Evolutionary conservation across 2,888 invertebrate genomes (phyloP).

Genomic region (Phorcus lineatus): DNA sequence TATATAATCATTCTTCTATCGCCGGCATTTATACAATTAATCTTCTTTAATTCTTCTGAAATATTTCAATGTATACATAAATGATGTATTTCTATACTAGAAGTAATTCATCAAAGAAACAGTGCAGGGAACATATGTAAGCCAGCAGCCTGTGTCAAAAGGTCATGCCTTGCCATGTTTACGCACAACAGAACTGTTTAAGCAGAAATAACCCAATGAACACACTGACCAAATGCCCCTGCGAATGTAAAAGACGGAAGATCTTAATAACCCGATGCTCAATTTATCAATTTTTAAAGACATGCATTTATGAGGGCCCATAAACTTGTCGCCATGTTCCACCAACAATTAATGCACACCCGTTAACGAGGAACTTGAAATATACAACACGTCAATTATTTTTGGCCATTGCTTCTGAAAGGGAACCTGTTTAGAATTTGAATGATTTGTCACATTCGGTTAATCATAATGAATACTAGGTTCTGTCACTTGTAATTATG

Average conservation of each 20-base stretch:
- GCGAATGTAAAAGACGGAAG: background rate
- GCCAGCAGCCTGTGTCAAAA: too few species aligned
- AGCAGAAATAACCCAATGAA: background rate
- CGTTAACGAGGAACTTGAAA: background rate
- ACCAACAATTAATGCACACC: constrained; percentile 8
- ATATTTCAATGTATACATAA: too few species aligned
- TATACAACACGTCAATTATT: background rate
- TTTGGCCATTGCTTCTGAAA: background rate
- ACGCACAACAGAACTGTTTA: background rate
- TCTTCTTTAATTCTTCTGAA: too few species aligned
- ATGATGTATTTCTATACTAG: too few species aligned
- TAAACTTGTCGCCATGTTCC: background rate
- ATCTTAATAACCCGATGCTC: background rate
- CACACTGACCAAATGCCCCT: background rate
- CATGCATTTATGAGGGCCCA: background rate
- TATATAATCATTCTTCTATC: too few species aligned
- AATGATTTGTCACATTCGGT: background rate
- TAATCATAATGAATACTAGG: background rate
- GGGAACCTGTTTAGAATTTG: background rate
- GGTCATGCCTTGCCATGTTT: too few species aligned
- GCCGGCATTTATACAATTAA: too few species aligned
- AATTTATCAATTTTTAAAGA: constrained; percentile 15
- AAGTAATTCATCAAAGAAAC: too few species aligned
- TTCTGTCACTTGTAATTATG: constrained; percentile 8
- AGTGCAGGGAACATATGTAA: too few species aligned